These are phyloP conservation scores for Odontomyia ornata DNA, from an alignment of 2,888 invertebrate genomes.

Conservation along the genomic window DNA sequence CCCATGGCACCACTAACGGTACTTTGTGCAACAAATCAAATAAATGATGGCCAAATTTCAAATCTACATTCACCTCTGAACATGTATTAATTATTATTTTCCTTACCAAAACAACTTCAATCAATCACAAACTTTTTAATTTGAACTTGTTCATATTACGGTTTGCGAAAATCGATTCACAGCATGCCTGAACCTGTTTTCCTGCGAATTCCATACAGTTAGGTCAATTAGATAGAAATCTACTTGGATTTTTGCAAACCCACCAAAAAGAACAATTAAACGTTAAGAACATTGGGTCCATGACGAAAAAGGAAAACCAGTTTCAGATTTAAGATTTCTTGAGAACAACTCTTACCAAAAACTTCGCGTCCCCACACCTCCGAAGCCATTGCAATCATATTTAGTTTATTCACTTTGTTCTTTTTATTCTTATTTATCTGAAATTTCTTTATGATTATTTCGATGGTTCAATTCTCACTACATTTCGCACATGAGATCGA, in stretches of 20 bases:
- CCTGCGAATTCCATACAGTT: background rate
- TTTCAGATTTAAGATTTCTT: background rate
- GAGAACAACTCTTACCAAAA: background rate
- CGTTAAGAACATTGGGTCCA: background rate
- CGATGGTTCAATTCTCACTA: background rate
- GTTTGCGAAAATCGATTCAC: too few relatives aligned
- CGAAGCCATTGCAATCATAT: too few relatives aligned
- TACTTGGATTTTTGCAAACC: background rate
- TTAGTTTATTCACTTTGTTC: background rate
- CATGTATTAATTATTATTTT: too few relatives aligned
- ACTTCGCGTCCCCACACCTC: background rate
- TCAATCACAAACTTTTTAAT: too few relatives aligned
- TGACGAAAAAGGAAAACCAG: background rate
- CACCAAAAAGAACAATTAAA: background rate
- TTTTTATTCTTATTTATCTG: background rate
- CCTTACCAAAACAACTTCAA: too few relatives aligned
- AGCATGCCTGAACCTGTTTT: background rate
- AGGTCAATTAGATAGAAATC: background rate
- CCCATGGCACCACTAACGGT: too few relatives aligned
- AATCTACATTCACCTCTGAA: too few relatives aligned
- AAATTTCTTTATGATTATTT: background rate
- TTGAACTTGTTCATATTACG: too few relatives aligned
- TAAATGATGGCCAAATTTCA: too few relatives aligned
- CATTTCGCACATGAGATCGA: background rate
- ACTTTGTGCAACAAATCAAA: too few relatives aligned